Evolutionary conservation across 2,888 invertebrate genomes (phyloP).

Genomic region (Catocala fraxini): DNA sequence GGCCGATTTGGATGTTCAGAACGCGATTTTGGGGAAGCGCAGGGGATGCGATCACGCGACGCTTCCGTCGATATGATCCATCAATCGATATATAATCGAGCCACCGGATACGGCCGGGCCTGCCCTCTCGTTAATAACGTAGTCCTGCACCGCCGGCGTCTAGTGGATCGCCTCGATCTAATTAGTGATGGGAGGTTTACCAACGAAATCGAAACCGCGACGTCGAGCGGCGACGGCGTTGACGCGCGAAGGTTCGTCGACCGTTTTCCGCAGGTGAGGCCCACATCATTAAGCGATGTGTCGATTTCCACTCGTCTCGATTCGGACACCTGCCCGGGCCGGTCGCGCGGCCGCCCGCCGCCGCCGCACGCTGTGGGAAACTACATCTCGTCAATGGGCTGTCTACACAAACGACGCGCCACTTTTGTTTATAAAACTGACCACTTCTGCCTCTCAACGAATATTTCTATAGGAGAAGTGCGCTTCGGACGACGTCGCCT

Average conservation of each 20-base stretch:
- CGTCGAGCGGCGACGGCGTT: slow-evolving; percentile 45
- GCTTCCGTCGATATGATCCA: slow-evolving; percentile 63
- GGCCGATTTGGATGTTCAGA: slow-evolving; percentile 71
- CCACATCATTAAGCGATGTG: slow-evolving; percentile 65
- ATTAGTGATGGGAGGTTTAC: slow-evolving; percentile 61
- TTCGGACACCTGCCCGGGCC: slow-evolving; percentile 74
- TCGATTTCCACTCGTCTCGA: slow-evolving; percentile 68
- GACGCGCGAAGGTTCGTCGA: slow-evolving; percentile 59
- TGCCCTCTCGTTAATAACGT: slow-evolving; percentile 63
- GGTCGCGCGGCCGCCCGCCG: slow-evolving; percentile 57
- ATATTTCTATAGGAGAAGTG: slow-evolving; percentile 70
- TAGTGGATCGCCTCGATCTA: slow-evolving; percentile 61
- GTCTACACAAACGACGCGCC: slow-evolving; percentile 70
- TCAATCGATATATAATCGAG: slow-evolving; percentile 55
- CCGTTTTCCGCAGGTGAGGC: slow-evolving; percentile 67
- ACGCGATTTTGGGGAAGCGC: slow-evolving; percentile 75
- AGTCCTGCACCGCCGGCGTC: slow-evolving; percentile 58
- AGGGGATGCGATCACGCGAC: slow-evolving; percentile 73
- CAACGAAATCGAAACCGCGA: slow-evolving; percentile 72
- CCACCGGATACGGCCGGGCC: slow-evolving; percentile 64
- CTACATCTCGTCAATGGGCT: slow-evolving; percentile 77
- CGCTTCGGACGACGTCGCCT: slow-evolving; percentile 58
- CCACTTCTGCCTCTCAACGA: slow-evolving; percentile 76
- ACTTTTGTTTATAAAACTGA: slow-evolving; percentile 86
- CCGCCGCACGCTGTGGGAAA: slow-evolving; percentile 75